A percentile compares a stretch with the other conserved stretches of the same genome.
Evolutionary conservation across 92 coral and sea anemone species (phyloP).

Genomic region (Meandrina meandrites): DNA sequence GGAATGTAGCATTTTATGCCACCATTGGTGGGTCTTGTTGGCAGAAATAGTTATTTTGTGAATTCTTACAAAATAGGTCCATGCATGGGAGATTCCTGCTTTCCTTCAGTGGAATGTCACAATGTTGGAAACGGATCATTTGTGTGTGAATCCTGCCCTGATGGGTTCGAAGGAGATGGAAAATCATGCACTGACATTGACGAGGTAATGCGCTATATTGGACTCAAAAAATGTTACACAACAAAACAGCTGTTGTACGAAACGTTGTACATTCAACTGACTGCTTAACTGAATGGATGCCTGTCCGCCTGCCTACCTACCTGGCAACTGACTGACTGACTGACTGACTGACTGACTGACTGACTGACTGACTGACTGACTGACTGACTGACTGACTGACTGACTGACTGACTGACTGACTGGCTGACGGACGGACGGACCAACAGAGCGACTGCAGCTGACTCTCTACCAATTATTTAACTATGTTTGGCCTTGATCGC

Average conservation of each 20-base stretch:
- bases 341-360: background rate
- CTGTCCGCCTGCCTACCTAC: too few species aligned
- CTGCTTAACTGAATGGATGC: too few species aligned
- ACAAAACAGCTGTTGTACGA: background rate
- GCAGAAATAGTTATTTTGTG: background rate
- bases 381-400: background rate
- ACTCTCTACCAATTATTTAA: background rate
- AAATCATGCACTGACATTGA: conserved; percentile 75
- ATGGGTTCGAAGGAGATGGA: conserved; percentile 87
- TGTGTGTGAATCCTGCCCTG: conserved; percentile 86
- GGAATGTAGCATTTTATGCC: background rate
- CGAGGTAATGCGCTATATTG: conserved; percentile 87
- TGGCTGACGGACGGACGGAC: too few species aligned
- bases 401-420: too few species aligned
- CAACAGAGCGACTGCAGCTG: background rate
- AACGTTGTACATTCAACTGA: too few species aligned
- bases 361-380: background rate
- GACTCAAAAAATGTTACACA: background rate
- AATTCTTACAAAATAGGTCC: conserved; percentile 59
- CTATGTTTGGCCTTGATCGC: background rate
- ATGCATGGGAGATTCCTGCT: conserved; percentile 78
- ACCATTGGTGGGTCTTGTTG: background rate
- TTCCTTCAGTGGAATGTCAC: conserved; percentile 81
- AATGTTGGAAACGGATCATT: conserved; percentile 72
- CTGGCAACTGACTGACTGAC: background rate